Percentiles rank a stretch among this genome's conserved stretches.
phyloP scores from a whole-genome alignment of 2,113 vertebrate species.

The Chelonoidis abingdonii region DNA sequence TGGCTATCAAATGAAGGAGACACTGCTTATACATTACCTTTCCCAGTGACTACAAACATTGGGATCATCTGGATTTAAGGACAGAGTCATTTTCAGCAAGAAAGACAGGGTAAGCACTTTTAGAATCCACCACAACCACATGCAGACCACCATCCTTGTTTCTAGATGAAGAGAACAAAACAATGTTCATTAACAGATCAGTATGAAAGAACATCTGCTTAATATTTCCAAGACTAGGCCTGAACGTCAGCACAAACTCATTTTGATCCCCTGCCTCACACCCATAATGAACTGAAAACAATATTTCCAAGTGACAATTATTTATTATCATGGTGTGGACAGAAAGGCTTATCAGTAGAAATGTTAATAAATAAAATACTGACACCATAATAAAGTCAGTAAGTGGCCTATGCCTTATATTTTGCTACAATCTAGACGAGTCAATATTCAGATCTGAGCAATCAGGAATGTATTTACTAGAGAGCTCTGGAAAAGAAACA shows the following conservation, averaged over 20 bases:
- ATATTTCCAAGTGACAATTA: not conserved
- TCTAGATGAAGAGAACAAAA: conserved; percentile 62
- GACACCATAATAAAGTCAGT: not conserved
- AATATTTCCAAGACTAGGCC: not conserved
- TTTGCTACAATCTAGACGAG: not conserved
- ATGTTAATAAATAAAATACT: not conserved
- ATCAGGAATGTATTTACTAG: not conserved
- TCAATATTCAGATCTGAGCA: not conserved
- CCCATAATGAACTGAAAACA: not conserved
- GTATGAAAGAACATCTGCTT: not conserved
- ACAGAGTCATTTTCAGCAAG: conserved; percentile 75
- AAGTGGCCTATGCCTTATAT: not conserved
- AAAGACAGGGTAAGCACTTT: conserved; percentile 75
- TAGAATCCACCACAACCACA: conserved; percentile 67
- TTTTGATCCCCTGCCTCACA: not conserved
- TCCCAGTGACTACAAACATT: conserved; percentile 99
- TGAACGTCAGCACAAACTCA: not conserved
- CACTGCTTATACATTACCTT: conserved; percentile 82
- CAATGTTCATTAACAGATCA: not conserved
- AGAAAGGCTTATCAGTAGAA: not conserved
- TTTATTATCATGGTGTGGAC: not conserved
- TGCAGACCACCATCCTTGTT: conserved; percentile 79
- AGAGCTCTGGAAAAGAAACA: not conserved
- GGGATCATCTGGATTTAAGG: conserved; percentile 96
- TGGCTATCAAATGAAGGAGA: accelerated